Conservation (phyloP, 2,888 invertebrate genomes). For the Nezara viridula region DNA sequence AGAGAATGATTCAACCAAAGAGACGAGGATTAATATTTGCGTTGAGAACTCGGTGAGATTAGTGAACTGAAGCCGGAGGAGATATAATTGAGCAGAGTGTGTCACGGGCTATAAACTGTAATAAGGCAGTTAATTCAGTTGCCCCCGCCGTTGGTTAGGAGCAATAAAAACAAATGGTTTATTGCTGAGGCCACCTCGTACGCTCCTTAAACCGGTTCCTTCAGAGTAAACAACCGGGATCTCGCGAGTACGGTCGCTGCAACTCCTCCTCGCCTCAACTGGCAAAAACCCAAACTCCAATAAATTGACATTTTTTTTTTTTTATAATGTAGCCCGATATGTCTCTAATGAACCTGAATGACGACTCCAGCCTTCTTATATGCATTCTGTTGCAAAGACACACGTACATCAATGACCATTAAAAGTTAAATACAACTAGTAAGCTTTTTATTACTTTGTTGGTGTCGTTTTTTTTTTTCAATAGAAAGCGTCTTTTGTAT, state of each 20-base stretch:
- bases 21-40: slow-evolving; percentile 34
- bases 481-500: background rate
- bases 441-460: background rate
- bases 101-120: slow-evolving; percentile 49
- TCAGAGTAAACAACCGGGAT: slow-evolving; percentile 19
- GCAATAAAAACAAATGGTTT: slow-evolving; percentile 51
- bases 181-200: slow-evolving; percentile 49
- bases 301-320: slow-evolving; percentile 29
- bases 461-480: background rate
- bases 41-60: slow-evolving; percentile 27
- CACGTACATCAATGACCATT: slow-evolving; percentile 39
- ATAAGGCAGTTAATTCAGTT: slow-evolving; percentile 49
- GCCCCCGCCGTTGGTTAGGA: slow-evolving; percentile 45
- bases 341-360: slow-evolving; percentile 37
- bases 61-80: slow-evolving; percentile 4
- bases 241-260: background rate
- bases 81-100: slow-evolving; percentile 49
- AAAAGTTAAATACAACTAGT: slow-evolving; percentile 19
- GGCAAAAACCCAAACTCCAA: slow-evolving; percentile 37
- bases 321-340: slow-evolving; percentile 16
- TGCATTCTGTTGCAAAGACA: background rate
- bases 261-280: background rate
- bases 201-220: slow-evolving; percentile 44
- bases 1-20: background rate
- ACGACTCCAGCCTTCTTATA: background rate